These are phyloP conservation scores for Imbricaverruca yamaguchii DNA, from an alignment of 2,888 invertebrate genomes.

Conservation along the genomic window DNA sequence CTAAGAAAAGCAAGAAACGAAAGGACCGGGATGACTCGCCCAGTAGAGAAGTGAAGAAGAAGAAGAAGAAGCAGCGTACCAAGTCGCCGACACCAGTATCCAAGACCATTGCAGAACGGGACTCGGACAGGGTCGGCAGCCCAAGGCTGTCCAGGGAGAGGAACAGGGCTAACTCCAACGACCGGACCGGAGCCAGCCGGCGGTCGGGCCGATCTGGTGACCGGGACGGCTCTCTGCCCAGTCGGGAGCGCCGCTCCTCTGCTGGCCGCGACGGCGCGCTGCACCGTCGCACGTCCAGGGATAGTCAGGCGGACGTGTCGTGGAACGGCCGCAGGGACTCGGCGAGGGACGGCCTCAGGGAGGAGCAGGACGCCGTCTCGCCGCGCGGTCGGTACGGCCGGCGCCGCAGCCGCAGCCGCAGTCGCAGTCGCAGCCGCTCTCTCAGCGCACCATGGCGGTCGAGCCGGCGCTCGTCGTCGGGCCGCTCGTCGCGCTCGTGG, in stretches of 20 bases:
- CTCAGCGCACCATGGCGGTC: constrained; percentile 36
- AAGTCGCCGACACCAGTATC: constrained; percentile 38
- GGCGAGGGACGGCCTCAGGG: too few species aligned
- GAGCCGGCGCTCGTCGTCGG: constrained; percentile 17
- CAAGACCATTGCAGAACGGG: constrained; percentile 34
- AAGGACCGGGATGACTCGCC: constrained; percentile 21
- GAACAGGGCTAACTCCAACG: not conserved
- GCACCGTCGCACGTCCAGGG: too few species aligned
- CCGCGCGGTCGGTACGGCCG: constrained; percentile 38
- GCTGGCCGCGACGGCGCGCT: too few species aligned
- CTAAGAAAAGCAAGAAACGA: constrained; percentile 27
- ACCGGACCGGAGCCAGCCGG: not conserved
- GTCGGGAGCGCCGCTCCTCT: too few species aligned
- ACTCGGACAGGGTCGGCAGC: too few species aligned
- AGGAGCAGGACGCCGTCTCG: constrained; percentile 10
- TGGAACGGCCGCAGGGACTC: too few species aligned
- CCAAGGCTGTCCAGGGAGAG: not conserved
- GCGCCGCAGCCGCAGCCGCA: constrained; percentile 35
- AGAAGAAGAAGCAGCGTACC: constrained; percentile 25
- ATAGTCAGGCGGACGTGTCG: too few species aligned
- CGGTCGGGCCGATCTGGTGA: not conserved
- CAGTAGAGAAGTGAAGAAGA: constrained; percentile 25
- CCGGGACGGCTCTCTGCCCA: too few species aligned
- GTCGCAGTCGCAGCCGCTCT: constrained; percentile 21
- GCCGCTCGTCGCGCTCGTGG: constrained; percentile 21